A percentile compares a stretch with the other conserved stretches of the same genome.
phyloP scores from a whole-genome alignment of 2,113 vertebrate species.

The Elephas maximus region DNA sequence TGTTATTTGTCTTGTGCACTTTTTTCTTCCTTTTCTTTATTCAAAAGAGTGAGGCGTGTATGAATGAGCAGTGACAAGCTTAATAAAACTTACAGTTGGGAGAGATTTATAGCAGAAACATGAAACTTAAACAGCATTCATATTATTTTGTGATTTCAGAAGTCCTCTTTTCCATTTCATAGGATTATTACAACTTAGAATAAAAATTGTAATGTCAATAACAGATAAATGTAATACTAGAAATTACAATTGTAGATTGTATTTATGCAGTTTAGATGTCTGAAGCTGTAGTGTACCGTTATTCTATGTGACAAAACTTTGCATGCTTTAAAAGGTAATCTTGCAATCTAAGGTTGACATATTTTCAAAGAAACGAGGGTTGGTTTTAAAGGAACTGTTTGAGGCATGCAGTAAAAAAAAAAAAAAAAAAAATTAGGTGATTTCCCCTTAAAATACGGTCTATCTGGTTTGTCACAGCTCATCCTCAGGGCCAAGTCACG shows the following conservation, averaged over 20 bases:
- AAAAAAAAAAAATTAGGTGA: background rate
- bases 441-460: background rate
- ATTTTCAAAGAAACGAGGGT: conserved; percentile 2
- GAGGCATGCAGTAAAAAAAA: background rate
- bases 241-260: conserved; percentile 49
- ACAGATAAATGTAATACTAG: conserved; percentile 33
- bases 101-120: conserved; percentile 36
- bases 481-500: background rate
- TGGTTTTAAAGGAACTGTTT: conserved; percentile 15
- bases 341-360: background rate
- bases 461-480: conserved; percentile 35
- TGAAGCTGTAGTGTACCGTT: background rate
- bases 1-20: conserved; percentile 63
- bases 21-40: conserved; percentile 60
- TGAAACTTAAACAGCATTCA: conserved; percentile 50
- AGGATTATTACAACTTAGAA: conserved; percentile 65
- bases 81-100: conserved; percentile 70
- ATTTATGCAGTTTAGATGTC: background rate
- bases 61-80: conserved; percentile 62
- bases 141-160: background rate
- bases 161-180: conserved; percentile 57
- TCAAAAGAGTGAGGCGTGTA: conserved; percentile 45
- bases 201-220: conserved; percentile 17
- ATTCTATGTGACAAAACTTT: background rate
- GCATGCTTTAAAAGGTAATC: background rate